Conservation (phyloP, 2,113 vertebrate genomes). For the Abramis brama region DNA sequence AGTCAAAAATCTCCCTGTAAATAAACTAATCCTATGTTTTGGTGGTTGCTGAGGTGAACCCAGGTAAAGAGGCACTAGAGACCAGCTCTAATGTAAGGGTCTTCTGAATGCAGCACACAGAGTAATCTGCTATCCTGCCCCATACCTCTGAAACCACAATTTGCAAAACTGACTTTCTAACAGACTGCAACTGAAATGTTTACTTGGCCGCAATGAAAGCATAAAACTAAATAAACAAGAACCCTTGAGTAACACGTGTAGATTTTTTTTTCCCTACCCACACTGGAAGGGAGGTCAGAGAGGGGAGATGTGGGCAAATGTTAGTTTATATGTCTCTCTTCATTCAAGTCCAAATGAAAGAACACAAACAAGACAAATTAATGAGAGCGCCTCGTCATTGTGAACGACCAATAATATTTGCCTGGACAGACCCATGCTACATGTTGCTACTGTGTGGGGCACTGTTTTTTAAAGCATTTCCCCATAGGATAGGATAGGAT, state of each 20-base stretch:
- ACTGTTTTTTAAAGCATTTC: background rate
- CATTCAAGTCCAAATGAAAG: slow-evolving; percentile 39
- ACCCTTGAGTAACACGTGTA: slow-evolving; percentile 73
- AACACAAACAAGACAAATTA: slow-evolving; percentile 34
- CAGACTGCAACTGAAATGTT: slow-evolving; percentile 60
- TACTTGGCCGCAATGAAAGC: slow-evolving; percentile 64
- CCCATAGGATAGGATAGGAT: background rate
- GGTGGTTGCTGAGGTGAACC: slow-evolving; percentile 49
- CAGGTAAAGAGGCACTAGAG: slow-evolving; percentile 43
- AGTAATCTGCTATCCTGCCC: background rate
- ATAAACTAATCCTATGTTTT: slow-evolving; percentile 37
- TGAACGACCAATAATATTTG: background rate
- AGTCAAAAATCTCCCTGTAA: slow-evolving; percentile 12
- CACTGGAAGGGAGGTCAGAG: slow-evolving; percentile 65
- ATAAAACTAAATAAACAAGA: slow-evolving; percentile 73
- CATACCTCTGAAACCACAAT: slow-evolving; percentile 33
- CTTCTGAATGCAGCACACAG: slow-evolving; percentile 28
- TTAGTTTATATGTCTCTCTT: slow-evolving; percentile 63
- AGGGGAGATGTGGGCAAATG: slow-evolving; percentile 34
- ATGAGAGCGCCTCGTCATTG: background rate
- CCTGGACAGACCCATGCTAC: background rate
- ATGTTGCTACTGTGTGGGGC: background rate
- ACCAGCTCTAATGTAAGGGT: slow-evolving; percentile 16
- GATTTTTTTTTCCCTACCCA: slow-evolving; percentile 72
- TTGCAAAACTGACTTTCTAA: slow-evolving; percentile 45